phyloP scores from a whole-genome alignment of 2,797 vertebrate genomes.

The Meriones psammophilus region DNA sequence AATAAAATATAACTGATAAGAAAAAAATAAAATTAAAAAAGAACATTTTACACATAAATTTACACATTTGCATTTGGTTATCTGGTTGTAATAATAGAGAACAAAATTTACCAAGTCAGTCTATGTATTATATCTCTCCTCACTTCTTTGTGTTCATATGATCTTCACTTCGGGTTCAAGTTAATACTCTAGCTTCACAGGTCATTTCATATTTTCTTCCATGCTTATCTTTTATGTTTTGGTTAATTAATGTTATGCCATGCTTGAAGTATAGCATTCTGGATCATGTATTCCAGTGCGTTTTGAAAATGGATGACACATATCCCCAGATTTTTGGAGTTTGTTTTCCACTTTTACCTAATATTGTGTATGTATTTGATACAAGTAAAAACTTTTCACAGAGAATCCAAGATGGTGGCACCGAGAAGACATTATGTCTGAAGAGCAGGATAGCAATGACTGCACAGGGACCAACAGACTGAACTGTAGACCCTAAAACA shows the following conservation, averaged over 20 bases:
- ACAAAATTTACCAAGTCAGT: not conserved
- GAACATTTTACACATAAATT: not conserved
- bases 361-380: not conserved
- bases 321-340: not conserved
- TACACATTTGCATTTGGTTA: not conserved
- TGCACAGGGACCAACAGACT: too few relatives aligned
- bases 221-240: not conserved
- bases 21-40: too few relatives aligned
- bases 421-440: too few relatives aligned
- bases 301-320: not conserved
- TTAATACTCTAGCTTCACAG: constrained; percentile 10
- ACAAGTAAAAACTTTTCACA: not conserved
- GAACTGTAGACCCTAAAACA: too few relatives aligned
- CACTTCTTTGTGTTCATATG: not conserved
- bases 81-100: not conserved
- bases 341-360: not conserved
- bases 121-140: not conserved
- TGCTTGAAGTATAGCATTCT: constrained; percentile 21
- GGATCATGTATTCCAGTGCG: not conserved
- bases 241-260: not conserved
- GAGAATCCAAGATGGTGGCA: too few relatives aligned
- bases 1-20: too few relatives aligned
- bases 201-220: not conserved
- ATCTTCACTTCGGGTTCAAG: not conserved
- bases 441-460: too few relatives aligned